A percentile compares a stretch with the other conserved stretches of the same genome.
Conservation (phyloP, 2,888 invertebrate genomes). For the Yponomeuta plumbellus region DNA sequence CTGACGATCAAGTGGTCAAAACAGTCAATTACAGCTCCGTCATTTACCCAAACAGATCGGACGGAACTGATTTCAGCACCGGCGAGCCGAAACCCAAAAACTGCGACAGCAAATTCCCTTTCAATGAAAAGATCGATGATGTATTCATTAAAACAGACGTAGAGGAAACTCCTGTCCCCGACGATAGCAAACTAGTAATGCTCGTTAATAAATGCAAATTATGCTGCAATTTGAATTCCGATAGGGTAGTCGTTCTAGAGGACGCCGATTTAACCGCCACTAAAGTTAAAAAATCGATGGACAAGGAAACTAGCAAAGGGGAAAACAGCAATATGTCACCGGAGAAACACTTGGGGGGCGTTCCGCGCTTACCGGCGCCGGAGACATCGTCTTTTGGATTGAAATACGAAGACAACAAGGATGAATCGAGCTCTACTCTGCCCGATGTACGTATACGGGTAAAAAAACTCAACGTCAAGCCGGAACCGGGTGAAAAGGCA, state of each 20-base stretch:
- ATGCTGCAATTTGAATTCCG: conserved; percentile 39
- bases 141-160: neutral
- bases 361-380: conserved; percentile 26
- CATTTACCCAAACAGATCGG: conserved; percentile 30
- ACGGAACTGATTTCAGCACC: neutral
- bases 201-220: conserved; percentile 40
- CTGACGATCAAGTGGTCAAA: conserved; percentile 41
- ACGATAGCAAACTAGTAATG: conserved; percentile 24
- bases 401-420: conserved; percentile 36
- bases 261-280: conserved; percentile 23
- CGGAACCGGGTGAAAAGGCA: too few species aligned
- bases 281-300: conserved; percentile 43
- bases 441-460: conserved; percentile 32
- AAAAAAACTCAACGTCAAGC: too few species aligned
- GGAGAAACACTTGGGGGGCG: neutral
- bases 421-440: conserved; percentile 32
- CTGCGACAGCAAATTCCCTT: neutral
- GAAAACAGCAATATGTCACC: conserved; percentile 23
- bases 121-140: neutral
- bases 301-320: conserved; percentile 33
- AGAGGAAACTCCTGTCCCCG: conserved; percentile 19
- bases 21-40: conserved; percentile 58
- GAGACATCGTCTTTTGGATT: conserved; percentile 1
- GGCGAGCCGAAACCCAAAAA: neutral
- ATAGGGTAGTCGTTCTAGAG: neutral